Percentiles rank a stretch among this genome's conserved stretches.
phyloP scores from a whole-genome alignment of 2,113 vertebrate species.

The Amia ocellicauda region DNA sequence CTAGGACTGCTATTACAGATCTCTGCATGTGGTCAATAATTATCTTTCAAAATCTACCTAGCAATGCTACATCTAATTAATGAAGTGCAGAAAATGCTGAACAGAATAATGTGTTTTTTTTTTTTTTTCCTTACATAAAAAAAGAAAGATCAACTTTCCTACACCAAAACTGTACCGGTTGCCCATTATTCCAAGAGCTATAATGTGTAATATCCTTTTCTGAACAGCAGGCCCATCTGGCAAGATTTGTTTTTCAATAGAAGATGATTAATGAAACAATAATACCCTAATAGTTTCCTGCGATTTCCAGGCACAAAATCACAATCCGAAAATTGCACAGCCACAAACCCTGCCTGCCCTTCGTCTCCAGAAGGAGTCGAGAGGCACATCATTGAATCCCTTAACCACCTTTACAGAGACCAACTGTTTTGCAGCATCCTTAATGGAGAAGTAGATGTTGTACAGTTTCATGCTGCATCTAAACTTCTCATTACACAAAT shows the following conservation, averaged over 20 bases:
- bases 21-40: no score
- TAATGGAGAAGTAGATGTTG: not conserved
- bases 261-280: constrained; percentile 5
- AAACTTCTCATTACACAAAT: no score
- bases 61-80: no score
- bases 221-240: not conserved
- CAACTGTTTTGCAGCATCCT: not conserved
- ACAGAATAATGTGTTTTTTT: no score
- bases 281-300: not conserved
- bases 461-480: no score
- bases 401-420: not conserved
- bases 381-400: not conserved
- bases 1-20: no score
- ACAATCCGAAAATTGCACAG: not conserved
- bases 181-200: not conserved
- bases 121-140: no score
- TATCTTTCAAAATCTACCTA: no score
- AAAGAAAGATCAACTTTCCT: not conserved
- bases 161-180: not conserved
- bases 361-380: not conserved
- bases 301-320: not conserved
- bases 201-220: constrained; percentile 3
- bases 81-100: no score
- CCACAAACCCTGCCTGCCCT: not conserved
- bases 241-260: not conserved